Percentiles rank a stretch among this genome's conserved stretches.
phyloP scores from a whole-genome alignment of 2,888 invertebrate species.

The Chloroclystis v-ata region DNA sequence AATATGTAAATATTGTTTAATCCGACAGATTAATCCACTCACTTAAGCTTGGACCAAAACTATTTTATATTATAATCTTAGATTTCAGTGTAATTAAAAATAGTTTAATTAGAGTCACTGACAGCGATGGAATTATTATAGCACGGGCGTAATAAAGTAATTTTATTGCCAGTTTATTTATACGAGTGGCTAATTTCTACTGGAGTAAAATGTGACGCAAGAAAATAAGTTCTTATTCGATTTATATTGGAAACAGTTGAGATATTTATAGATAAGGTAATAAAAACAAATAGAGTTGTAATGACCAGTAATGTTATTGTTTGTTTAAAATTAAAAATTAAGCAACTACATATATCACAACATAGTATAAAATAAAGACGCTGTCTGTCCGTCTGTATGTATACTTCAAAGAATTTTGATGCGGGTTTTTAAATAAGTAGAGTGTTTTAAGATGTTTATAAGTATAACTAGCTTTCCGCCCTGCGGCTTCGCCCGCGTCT shows the following conservation, averaged over 20 bases:
- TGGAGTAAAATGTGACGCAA: slow-evolving; percentile 48
- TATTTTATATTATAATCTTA: slow-evolving; percentile 12
- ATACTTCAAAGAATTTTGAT: no score
- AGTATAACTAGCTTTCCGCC: no score
- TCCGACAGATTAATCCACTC: slow-evolving; percentile 54
- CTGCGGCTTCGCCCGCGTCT: no score
- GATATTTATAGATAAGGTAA: slow-evolving; percentile 46
- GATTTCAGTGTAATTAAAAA: slow-evolving; percentile 16
- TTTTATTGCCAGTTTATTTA: slow-evolving; percentile 39
- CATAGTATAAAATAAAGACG: no score
- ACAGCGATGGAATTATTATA: slow-evolving; percentile 28
- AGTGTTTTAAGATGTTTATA: no score
- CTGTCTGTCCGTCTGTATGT: no score
- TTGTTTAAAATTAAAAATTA: no score
- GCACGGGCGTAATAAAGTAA: slow-evolving; percentile 27
- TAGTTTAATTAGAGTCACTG: slow-evolving; percentile 19
- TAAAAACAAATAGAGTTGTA: not conserved
- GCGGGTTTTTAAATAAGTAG: no score
- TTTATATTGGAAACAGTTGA: slow-evolving; percentile 57
- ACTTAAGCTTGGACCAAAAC: slow-evolving; percentile 4
- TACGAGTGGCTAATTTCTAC: slow-evolving; percentile 60
- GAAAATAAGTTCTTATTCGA: slow-evolving; percentile 54
- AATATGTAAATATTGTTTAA: slow-evolving; percentile 68
- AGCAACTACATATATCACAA: no score
- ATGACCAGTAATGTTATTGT: no score